Percentiles rank a stretch among this genome's conserved stretches.
These are phyloP conservation scores for Coelopa frigida DNA, from an alignment of 1,140 invertebrate genomes.

Conservation along the genomic window DNA sequence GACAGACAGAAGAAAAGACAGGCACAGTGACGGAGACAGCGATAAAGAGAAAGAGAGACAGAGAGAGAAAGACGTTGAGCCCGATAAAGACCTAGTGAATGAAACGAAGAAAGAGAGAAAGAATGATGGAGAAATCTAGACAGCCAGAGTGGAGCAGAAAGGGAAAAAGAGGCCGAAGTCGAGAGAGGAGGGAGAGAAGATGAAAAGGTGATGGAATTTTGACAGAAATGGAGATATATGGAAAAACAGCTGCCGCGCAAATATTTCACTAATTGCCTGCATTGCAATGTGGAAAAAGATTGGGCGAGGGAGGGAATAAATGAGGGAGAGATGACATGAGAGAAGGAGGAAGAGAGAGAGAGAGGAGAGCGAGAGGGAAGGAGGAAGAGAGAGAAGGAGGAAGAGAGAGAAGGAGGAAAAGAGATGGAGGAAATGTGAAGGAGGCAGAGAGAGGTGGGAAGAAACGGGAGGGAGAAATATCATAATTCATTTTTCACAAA, in stretches of 20 bases:
- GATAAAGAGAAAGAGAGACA: no score
- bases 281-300: neutral
- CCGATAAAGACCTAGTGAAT: no score
- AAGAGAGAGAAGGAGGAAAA: neutral
- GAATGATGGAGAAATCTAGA: no score
- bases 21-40: no score
- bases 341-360: neutral
- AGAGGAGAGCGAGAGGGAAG: neutral
- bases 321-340: neutral
- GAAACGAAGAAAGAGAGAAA: no score
- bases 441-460: neutral
- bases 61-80: no score
- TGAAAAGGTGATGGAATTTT: no score
- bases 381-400: neutral
- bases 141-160: no score
- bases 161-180: no score
- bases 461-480: conserved; percentile 8
- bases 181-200: no score
- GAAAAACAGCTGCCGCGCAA: conserved; percentile 11
- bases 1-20: no score
- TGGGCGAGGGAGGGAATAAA: neutral
- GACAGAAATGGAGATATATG: conserved; percentile 1
- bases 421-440: neutral
- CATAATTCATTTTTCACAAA: conserved; percentile 15
- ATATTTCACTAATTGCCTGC: conserved; percentile 13